Conservation (phyloP, 2,888 invertebrate genomes). For the Diplolepis rosae region DNA sequence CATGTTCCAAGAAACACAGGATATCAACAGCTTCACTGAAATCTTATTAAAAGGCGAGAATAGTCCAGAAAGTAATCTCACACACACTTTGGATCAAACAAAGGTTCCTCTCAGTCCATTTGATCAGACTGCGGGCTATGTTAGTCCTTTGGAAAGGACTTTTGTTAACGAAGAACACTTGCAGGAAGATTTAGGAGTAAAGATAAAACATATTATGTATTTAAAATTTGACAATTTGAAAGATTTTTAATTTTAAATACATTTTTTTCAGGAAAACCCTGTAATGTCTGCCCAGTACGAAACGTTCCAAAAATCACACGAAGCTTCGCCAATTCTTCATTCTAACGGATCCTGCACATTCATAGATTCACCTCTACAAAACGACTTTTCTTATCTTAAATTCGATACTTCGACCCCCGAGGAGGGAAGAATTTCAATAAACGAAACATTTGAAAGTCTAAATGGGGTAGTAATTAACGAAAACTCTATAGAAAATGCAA, state of each 20-base stretch:
- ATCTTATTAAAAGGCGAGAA: slow-evolving; percentile 40
- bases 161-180: slow-evolving; percentile 14
- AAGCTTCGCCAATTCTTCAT: background rate
- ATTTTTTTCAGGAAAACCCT: background rate
- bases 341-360: background rate
- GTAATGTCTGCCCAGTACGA: background rate
- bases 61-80: slow-evolving; percentile 26
- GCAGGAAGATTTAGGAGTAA: background rate
- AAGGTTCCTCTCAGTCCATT: background rate
- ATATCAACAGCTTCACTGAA: slow-evolving; percentile 40
- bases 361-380: background rate
- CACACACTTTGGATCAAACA: background rate
- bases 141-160: slow-evolving; percentile 21
- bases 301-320: background rate
- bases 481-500: background rate
- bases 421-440: background rate
- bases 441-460: slow-evolving; percentile 45
- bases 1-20: slow-evolving; percentile 60
- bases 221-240: no score
- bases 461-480: background rate
- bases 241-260: background rate
- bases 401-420: slow-evolving; percentile 14
- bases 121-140: background rate
- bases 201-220: no score
- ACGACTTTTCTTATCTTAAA: background rate